Conservation (phyloP, 2,113 vertebrate species). For the Sus scrofa region DNA sequence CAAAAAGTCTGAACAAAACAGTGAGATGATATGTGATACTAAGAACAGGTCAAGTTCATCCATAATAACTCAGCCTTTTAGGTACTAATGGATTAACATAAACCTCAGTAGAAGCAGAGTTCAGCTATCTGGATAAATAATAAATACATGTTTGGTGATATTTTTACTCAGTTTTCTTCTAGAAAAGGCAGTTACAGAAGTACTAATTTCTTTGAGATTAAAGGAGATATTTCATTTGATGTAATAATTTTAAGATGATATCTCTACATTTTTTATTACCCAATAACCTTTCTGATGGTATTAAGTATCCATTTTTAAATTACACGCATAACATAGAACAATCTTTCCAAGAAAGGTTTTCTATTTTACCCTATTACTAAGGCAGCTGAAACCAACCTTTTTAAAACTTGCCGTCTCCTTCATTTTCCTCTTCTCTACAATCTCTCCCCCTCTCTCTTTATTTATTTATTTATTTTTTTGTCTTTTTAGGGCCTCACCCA, state of each 20-base stretch:
- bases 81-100: neutral
- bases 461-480: too few relatives aligned
- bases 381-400: neutral
- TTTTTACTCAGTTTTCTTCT: neutral
- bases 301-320: conserved; percentile 27
- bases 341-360: conserved; percentile 15
- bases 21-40: neutral
- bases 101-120: neutral
- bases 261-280: neutral
- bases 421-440: neutral
- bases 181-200: neutral
- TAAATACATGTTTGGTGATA: neutral
- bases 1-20: neutral
- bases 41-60: neutral
- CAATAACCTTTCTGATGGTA: neutral
- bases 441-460: neutral
- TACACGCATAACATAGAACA: neutral
- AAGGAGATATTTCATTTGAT: neutral
- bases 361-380: neutral
- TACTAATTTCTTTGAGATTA: neutral
- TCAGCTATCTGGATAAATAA: conserved; percentile 26
- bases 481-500: too few relatives aligned
- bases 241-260: neutral
- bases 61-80: neutral
- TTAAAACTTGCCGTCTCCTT: neutral